Conservation (phyloP, 2,888 invertebrate species). For the Thalpophila matura region DNA sequence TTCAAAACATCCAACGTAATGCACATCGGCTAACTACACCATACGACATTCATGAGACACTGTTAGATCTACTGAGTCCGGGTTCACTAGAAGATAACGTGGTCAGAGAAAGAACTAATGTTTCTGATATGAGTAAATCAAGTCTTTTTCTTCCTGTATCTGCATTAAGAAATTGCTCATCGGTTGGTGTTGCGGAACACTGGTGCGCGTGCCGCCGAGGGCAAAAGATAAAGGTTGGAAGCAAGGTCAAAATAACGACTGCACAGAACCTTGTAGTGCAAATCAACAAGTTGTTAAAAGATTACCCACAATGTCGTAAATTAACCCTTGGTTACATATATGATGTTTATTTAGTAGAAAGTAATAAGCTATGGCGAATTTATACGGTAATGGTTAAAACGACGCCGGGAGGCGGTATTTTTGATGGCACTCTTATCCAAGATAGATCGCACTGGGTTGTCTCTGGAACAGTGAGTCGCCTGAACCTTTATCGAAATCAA, state of each 20-base stretch:
- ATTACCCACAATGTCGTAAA: conserved; percentile 91
- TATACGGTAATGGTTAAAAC: conserved; percentile 91
- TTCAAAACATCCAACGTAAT: conserved; percentile 92
- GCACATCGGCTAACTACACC: conserved; percentile 92
- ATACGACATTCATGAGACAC: conserved; percentile 95
- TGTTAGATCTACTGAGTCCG: conserved; percentile 92
- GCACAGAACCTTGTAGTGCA: conserved; percentile 91
- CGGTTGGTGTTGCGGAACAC: conserved; percentile 94
- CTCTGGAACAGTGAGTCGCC: conserved; percentile 93
- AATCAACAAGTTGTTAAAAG: conserved; percentile 91
- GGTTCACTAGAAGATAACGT: conserved; percentile 68
- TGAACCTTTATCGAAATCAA: conserved; percentile 94
- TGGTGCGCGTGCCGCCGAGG: conserved; percentile 96
- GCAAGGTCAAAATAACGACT: conserved; percentile 87
- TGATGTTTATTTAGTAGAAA: conserved; percentile 84
- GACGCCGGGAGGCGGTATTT: conserved; percentile 92
- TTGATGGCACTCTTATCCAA: conserved; percentile 93
- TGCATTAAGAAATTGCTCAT: conserved; percentile 92
- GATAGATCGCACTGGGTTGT: conserved; percentile 77
- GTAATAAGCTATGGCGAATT: conserved; percentile 85
- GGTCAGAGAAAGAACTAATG: conserved; percentile 69
- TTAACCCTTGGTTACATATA: conserved; percentile 86
- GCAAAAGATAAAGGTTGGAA: conserved; percentile 86
- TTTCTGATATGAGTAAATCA: conserved; percentile 86
- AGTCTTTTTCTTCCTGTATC: conserved; percentile 94